phyloP scores from a whole-genome alignment of 2,888 invertebrate genomes.

The Heliconius sara region DNA sequence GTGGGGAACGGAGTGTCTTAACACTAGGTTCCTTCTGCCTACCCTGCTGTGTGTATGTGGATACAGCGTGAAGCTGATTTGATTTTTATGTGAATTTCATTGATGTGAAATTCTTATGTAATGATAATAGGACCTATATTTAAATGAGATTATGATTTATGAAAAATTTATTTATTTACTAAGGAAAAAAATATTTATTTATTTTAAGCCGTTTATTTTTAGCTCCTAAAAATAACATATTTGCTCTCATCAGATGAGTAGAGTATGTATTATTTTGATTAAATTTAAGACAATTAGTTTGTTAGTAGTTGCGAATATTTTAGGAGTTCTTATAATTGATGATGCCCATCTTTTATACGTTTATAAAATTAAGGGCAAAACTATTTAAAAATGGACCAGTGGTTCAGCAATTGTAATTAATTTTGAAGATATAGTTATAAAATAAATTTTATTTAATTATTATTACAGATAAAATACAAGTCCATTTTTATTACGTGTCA shows the following conservation, averaged over 20 bases:
- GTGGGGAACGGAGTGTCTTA: too few relatives aligned
- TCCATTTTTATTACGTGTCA: background rate
- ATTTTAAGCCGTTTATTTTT: too few relatives aligned
- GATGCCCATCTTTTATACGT: background rate
- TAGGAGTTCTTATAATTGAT: background rate
- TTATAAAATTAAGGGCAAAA: too few relatives aligned
- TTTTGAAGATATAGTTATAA: background rate
- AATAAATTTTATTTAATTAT: background rate
- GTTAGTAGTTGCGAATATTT: background rate
- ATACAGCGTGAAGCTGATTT: too few relatives aligned
- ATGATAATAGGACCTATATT: background rate
- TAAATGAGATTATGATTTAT: background rate
- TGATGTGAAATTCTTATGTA: background rate
- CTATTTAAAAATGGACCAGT: background rate
- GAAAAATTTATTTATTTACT: too few relatives aligned
- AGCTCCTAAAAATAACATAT: too few relatives aligned
- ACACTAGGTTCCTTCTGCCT: too few relatives aligned
- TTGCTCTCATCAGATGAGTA: too few relatives aligned
- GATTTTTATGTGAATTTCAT: background rate
- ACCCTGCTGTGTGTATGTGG: too few relatives aligned
- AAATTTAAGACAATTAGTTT: background rate
- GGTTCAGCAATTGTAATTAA: background rate
- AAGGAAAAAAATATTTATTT: too few relatives aligned
- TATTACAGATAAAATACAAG: background rate
- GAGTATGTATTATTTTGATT: too few relatives aligned